Conservation (phyloP, 2,113 vertebrate species). For the Nerophis lumbriciformis region DNA sequence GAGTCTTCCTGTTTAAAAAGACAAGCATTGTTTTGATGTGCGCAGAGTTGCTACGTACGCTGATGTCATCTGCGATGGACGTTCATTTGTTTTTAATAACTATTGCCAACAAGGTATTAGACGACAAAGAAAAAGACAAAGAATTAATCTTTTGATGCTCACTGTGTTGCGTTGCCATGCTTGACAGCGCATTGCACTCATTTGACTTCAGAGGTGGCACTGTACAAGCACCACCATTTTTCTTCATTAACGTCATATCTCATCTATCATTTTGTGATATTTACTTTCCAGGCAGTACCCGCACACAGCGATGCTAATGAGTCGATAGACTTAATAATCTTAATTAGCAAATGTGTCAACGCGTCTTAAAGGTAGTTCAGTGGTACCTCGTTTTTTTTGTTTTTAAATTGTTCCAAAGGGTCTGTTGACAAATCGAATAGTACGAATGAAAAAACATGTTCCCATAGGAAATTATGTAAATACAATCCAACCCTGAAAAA, state of each 20-base stretch:
- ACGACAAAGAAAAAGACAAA: neutral
- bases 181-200: neutral
- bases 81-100: too few species aligned
- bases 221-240: neutral
- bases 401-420: too few species aligned
- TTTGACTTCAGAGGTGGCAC: neutral
- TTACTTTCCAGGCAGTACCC: neutral
- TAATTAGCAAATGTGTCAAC: constrained; percentile 49
- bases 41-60: too few species aligned
- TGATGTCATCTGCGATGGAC: too few species aligned
- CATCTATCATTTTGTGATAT: neutral
- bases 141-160: neutral
- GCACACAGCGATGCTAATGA: constrained; percentile 23
- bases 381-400: too few species aligned
- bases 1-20: too few species aligned
- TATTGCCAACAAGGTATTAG: neutral
- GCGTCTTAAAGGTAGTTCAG: constrained; percentile 22
- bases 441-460: too few species aligned
- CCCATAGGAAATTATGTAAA: too few species aligned
- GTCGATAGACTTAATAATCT: constrained; percentile 40
- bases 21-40: too few species aligned
- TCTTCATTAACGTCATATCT: neutral
- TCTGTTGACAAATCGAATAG: too few species aligned
- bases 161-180: neutral
- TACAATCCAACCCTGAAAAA: too few species aligned